Conservation (phyloP, 2,797 vertebrate genomes). For the Aselliscus stoliczkanus region DNA sequence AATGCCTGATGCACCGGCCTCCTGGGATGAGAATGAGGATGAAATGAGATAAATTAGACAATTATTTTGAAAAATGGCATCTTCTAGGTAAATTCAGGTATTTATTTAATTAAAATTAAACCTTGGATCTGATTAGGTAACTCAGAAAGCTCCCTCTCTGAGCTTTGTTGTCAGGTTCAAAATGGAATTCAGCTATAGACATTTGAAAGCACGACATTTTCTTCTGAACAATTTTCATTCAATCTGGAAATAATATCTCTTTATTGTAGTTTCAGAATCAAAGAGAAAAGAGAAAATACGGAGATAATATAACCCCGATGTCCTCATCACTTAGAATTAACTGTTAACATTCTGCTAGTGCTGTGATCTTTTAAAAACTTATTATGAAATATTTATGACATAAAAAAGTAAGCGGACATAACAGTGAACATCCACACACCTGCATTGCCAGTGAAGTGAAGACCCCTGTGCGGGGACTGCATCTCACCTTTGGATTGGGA, state of each 20-base stretch:
- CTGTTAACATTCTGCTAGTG: constrained; percentile 37
- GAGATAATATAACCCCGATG: constrained; percentile 2
- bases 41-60: background rate
- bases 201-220: constrained; percentile 47
- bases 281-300: constrained; percentile 26
- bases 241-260: constrained; percentile 37
- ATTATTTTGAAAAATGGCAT: constrained; percentile 48
- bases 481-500: background rate
- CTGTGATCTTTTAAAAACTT: constrained; percentile 54
- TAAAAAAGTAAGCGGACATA: constrained; percentile 24
- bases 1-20: background rate
- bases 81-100: constrained; percentile 13
- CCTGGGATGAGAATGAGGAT: background rate
- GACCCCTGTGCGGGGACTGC: background rate
- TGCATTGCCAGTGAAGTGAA: background rate
- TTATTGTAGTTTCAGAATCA: constrained; percentile 50
- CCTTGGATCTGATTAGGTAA: background rate
- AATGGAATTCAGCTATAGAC: constrained; percentile 40
- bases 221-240: constrained; percentile 39
- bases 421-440: background rate
- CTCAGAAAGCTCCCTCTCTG: background rate
- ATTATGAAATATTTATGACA: constrained; percentile 36
- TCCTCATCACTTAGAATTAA: constrained; percentile 41
- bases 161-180: constrained; percentile 48
- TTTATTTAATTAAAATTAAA: constrained; percentile 36